phyloP scores from a whole-genome alignment of 2,888 invertebrate species.

The Omphaloscelis lunosa region DNA sequence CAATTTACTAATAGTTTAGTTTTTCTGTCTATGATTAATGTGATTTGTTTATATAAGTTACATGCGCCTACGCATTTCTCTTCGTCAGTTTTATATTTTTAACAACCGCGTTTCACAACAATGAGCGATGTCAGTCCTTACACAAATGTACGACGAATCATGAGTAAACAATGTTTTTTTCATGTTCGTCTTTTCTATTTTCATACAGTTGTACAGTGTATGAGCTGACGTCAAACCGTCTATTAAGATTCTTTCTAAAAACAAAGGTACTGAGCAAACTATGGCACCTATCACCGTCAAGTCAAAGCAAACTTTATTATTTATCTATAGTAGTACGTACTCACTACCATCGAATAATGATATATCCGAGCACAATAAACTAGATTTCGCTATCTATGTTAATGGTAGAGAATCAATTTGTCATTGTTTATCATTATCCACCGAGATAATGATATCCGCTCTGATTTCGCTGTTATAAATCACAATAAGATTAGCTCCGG shows the following conservation, averaged over 20 bases:
- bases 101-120: conserved; percentile 38
- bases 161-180: conserved; percentile 41
- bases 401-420: conserved; percentile 69
- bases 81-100: conserved; percentile 60
- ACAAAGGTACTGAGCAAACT: conserved; percentile 1
- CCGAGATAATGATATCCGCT: conserved; percentile 65
- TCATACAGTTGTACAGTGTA: conserved; percentile 13
- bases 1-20: conserved; percentile 15
- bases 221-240: conserved; percentile 20
- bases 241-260: conserved; percentile 22
- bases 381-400: conserved; percentile 61
- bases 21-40: conserved; percentile 10
- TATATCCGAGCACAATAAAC: conserved; percentile 59
- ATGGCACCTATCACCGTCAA: background rate
- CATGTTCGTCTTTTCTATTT: conserved; percentile 44
- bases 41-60: conserved; percentile 20
- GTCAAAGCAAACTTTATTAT: conserved; percentile 24
- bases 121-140: conserved; percentile 30
- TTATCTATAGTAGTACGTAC: conserved; percentile 33
- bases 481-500: conserved; percentile 75
- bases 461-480: conserved; percentile 67
- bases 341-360: conserved; percentile 50
- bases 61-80: conserved; percentile 37
- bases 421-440: conserved; percentile 69
- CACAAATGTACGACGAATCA: conserved; percentile 19